Conservation (phyloP, 2,888 invertebrate genomes). For the Phragmatobia fuliginosa region DNA sequence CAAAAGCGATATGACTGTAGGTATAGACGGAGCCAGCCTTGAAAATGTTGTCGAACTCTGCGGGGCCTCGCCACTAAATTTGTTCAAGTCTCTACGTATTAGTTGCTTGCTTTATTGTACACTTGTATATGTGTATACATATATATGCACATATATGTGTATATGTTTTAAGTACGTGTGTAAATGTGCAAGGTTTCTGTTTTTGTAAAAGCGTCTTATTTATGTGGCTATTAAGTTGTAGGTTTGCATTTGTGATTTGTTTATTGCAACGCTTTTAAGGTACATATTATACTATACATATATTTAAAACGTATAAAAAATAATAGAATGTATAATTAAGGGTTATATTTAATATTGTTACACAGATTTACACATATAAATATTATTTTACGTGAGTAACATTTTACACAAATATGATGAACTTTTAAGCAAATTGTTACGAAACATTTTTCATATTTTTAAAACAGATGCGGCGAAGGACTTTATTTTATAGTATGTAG, state of each 20-base stretch:
- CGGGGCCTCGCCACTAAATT: conserved; percentile 29
- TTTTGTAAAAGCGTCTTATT: background rate
- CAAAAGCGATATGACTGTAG: conserved; percentile 23
- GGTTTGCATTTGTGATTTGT: background rate
- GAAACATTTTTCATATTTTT: too few relatives aligned
- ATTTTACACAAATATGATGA: too few relatives aligned
- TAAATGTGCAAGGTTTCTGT: background rate
- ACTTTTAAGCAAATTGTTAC: too few relatives aligned
- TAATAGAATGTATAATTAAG: too few relatives aligned
- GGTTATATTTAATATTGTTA: background rate
- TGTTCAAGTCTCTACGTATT: conserved; percentile 23
- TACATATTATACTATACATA: too few relatives aligned
- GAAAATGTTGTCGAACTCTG: conserved; percentile 50
- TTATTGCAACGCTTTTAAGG: background rate
- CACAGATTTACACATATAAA: too few relatives aligned
- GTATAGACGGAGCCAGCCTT: conserved; percentile 36
- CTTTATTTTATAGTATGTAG: too few relatives aligned
- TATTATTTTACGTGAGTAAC: too few relatives aligned
- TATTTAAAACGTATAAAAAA: too few relatives aligned
- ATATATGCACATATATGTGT: background rate
- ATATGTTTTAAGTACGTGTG: background rate
- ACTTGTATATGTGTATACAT: background rate
- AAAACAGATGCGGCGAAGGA: too few relatives aligned
- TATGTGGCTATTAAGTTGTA: background rate
- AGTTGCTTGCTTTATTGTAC: conserved; percentile 19